phyloP scores from a whole-genome alignment of 2,888 invertebrate genomes.

The Leistus spinibarbis region DNA sequence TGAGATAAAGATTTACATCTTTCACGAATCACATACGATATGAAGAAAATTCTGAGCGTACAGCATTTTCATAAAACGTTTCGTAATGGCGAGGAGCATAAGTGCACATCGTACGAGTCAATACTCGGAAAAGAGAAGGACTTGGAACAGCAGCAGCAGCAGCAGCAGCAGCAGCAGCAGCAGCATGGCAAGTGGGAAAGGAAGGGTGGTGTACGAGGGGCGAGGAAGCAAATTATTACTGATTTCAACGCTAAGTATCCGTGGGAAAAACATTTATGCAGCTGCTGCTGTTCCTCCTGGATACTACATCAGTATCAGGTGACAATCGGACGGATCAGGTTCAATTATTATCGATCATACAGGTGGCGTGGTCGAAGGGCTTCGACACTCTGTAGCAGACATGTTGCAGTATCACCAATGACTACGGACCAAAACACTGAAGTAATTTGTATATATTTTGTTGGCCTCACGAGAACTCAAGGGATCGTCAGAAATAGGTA shows the following conservation, averaged over 20 bases:
- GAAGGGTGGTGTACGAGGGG: neutral
- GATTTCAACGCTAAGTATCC: slow-evolving; percentile 47
- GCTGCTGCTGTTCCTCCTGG: slow-evolving; percentile 14
- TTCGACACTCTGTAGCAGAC: neutral
- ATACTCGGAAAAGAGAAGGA: neutral
- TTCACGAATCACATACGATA: neutral
- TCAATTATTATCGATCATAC: slow-evolving; percentile 31
- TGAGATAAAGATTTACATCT: neutral
- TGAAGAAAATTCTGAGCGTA: neutral
- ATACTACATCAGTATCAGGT: slow-evolving; percentile 19
- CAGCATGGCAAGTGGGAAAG: neutral
- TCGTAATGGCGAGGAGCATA: neutral
- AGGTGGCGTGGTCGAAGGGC: slow-evolving; percentile 10
- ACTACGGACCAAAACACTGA: no score
- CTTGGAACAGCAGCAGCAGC: neutral
- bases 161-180: neutral
- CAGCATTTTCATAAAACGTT: neutral
- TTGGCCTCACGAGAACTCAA: neutral
- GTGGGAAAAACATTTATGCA: slow-evolving; percentile 48
- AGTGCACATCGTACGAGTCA: neutral
- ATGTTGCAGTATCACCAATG: neutral
- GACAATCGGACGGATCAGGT: slow-evolving; percentile 27
- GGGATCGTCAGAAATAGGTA: no score
- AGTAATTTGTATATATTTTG: no score
- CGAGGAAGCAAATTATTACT: neutral